phyloP scores from a whole-genome alignment of 2,797 vertebrate genomes.

The Alfaro cultratus region DNA sequence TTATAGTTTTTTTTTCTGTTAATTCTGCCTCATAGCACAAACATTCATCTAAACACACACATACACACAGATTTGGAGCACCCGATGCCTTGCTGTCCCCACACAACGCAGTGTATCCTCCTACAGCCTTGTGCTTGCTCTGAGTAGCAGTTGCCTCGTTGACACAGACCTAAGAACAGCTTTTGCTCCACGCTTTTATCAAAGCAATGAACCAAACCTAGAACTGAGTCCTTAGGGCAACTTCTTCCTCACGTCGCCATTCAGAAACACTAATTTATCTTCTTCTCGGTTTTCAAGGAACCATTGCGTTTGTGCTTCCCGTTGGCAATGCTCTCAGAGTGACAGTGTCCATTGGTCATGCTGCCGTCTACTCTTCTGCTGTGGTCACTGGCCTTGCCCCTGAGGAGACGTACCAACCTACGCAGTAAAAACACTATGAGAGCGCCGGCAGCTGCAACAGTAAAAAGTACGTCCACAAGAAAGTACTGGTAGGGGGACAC shows the following conservation, averaged over 20 bases:
- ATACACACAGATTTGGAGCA: constrained; percentile 66
- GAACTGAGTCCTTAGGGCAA: constrained; percentile 74
- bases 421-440: constrained; percentile 77
- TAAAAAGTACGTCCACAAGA: constrained; percentile 88
- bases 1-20: constrained; percentile 48
- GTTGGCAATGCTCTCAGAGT: constrained; percentile 89
- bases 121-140: constrained; percentile 42
- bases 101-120: constrained; percentile 45
- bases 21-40: constrained; percentile 62
- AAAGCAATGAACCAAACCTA: constrained; percentile 68
- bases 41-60: constrained; percentile 40
- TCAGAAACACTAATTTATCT: constrained; percentile 87
- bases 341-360: constrained; percentile 91
- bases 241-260: constrained; percentile 55
- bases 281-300: constrained; percentile 93
- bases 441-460: constrained; percentile 77
- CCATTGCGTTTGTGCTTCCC: constrained; percentile 94
- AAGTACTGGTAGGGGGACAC: constrained; percentile 95
- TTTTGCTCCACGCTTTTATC: constrained; percentile 47
- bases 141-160: constrained; percentile 63
- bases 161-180: constrained; percentile 62
- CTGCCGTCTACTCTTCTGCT: constrained; percentile 60
- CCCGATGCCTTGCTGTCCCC: constrained; percentile 54
- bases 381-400: constrained; percentile 72
- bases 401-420: constrained; percentile 79